Conservation (phyloP, 2,113 vertebrate species). For the Limnothrissa miodon region DNA sequence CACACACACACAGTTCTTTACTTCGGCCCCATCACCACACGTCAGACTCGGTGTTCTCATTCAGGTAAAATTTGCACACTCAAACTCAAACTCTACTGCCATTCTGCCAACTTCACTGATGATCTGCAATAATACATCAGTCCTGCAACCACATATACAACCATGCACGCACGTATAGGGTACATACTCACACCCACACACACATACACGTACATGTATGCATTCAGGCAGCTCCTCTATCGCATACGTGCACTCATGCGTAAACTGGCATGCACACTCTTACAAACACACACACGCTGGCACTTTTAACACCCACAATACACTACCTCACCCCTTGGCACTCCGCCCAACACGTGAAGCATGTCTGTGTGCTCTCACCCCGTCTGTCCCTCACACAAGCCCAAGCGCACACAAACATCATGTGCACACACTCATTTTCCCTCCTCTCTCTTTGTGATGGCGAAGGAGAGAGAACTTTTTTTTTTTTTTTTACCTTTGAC, state of each 20-base stretch:
- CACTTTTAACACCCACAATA: no score
- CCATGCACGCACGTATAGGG: no score
- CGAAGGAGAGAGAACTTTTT: conserved; percentile 31
- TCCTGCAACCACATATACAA: no score
- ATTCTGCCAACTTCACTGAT: no score
- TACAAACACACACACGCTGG: neutral
- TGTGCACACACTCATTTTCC: neutral
- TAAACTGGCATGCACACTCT: neutral
- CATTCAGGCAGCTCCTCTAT: neutral
- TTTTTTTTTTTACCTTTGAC: neutral
- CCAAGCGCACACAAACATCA: neutral
- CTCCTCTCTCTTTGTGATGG: neutral
- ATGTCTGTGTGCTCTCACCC: neutral
- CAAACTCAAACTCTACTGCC: neutral
- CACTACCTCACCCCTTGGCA: no score
- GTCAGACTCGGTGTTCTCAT: neutral
- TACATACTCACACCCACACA: neutral
- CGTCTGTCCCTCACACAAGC: neutral
- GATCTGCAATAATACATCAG: no score
- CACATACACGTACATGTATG: neutral
- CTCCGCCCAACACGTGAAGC: no score
- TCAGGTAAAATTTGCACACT: conserved; percentile 7
- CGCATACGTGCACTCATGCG: no score
- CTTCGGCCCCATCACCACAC: neutral
- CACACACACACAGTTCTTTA: neutral